phyloP scores from a whole-genome alignment of 2,113 vertebrate species.

The Columba livia region DNA sequence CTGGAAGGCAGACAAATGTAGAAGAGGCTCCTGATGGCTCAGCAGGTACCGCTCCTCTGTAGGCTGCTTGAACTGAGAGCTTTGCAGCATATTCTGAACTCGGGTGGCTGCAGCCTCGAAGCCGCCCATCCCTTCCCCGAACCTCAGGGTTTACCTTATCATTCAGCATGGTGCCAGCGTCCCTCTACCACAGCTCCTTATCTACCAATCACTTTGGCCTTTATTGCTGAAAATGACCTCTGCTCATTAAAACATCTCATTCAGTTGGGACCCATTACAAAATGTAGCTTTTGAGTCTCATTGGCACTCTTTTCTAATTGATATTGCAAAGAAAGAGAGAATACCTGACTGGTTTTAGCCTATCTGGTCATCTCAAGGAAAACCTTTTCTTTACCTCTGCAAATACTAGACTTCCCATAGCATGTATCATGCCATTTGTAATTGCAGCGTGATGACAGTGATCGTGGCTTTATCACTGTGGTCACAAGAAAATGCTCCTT shows the following conservation, averaged over 20 bases:
- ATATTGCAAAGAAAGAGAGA: background rate
- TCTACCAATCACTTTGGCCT: background rate
- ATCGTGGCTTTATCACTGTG: conserved; percentile 50
- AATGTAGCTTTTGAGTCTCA: background rate
- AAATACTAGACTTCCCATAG: background rate
- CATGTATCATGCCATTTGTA: conserved; percentile 13
- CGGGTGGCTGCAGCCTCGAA: background rate
- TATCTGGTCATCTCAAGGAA: background rate
- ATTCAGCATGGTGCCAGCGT: background rate
- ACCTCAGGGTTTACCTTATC: background rate
- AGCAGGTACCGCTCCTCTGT: background rate
- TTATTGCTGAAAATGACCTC: background rate
- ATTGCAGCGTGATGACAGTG: conserved; percentile 52
- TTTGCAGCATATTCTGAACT: background rate
- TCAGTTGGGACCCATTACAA: background rate
- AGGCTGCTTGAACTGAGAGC: background rate
- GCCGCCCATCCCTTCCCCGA: background rate
- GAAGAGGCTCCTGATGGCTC: background rate
- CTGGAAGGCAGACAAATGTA: background rate
- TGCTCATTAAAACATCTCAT: background rate
- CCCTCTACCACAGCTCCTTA: background rate
- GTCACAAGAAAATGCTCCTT: conserved; percentile 44
- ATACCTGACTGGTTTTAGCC: background rate
- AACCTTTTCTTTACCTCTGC: background rate
- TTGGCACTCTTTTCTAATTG: background rate